These are phyloP conservation scores for Thaleichthys pacificus DNA, from an alignment of 2,797 vertebrate species.

Conservation along the genomic window DNA sequence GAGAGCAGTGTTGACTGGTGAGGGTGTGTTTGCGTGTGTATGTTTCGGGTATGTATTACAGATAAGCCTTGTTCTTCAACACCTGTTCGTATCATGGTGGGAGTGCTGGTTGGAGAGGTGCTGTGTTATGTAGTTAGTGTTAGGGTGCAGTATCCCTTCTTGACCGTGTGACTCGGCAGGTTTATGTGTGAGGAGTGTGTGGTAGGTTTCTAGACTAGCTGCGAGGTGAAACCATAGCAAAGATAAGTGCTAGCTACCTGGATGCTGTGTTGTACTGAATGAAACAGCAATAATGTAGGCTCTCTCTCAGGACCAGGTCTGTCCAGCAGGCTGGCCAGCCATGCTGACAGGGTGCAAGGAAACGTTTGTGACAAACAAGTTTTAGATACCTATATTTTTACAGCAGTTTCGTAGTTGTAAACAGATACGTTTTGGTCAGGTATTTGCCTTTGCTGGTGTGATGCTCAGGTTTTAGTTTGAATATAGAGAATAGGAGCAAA, in stretches of 20 bases:
- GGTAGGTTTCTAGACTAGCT: slow-evolving; percentile 1
- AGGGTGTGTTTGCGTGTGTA: slow-evolving; percentile 33
- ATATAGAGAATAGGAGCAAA: slow-evolving; percentile 50
- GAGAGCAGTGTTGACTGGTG: slow-evolving; percentile 64
- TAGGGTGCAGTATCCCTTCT: slow-evolving; percentile 72
- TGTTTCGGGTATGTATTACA: not conserved
- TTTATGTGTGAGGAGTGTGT: slow-evolving; percentile 23
- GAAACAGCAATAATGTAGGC: slow-evolving; percentile 69
- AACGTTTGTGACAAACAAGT: slow-evolving; percentile 34
- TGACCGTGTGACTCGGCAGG: slow-evolving; percentile 51
- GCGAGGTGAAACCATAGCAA: not conserved
- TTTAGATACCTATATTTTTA: slow-evolving; percentile 51
- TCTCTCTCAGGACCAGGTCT: slow-evolving; percentile 60
- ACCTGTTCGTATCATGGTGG: not conserved
- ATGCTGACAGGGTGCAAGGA: slow-evolving; percentile 28
- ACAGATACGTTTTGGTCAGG: slow-evolving; percentile 25
- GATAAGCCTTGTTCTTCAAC: not conserved
- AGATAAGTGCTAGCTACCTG: slow-evolving; percentile 6
- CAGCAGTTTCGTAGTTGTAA: slow-evolving; percentile 38
- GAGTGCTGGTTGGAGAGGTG: slow-evolving; percentile 20
- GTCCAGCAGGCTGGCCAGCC: slow-evolving; percentile 77
- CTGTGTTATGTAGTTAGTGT: slow-evolving; percentile 39
- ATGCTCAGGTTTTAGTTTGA: slow-evolving; percentile 70
- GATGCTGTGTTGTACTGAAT: slow-evolving; percentile 43
- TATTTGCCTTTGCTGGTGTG: slow-evolving; percentile 45